Evolutionary conservation across 2,797 vertebrate species (phyloP).

Genomic region (Iguana delicatissima): DNA sequence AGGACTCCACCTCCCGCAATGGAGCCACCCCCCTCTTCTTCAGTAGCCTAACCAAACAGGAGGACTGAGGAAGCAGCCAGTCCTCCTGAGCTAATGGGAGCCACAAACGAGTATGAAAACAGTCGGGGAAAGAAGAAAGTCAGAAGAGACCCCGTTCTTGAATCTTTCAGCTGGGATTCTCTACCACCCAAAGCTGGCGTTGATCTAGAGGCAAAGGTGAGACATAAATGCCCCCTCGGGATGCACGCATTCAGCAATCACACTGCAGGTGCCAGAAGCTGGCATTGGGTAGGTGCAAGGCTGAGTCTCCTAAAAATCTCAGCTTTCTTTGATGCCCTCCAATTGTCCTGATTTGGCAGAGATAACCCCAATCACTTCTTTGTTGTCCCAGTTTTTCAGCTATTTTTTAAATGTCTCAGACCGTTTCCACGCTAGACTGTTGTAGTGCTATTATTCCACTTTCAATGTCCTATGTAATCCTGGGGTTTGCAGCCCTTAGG

Average conservation of each 20-base stretch:
- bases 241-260: too few relatives aligned
- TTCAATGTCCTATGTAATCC: too few relatives aligned
- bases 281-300: not conserved
- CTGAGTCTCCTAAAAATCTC: too few relatives aligned
- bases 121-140: rapidly evolving
- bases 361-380: too few relatives aligned
- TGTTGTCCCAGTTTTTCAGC: too few relatives aligned
- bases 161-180: not conserved
- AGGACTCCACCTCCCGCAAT: constrained; percentile 28
- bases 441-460: too few relatives aligned
- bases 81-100: not conserved
- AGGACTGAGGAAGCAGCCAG: not conserved
- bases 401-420: too few relatives aligned
- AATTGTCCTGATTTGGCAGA: too few relatives aligned
- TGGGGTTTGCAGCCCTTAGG: too few relatives aligned
- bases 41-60: not conserved
- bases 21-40: constrained; percentile 9
- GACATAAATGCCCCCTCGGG: not conserved
- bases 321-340: not conserved
- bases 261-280: not conserved
- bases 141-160: not conserved
- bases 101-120: not conserved
- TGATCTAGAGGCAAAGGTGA: not conserved
- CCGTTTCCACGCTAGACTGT: too few relatives aligned
- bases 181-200: not conserved